Evolutionary conservation across 2,888 invertebrate species (phyloP).

Genomic region (Tridacna gigas): DNA sequence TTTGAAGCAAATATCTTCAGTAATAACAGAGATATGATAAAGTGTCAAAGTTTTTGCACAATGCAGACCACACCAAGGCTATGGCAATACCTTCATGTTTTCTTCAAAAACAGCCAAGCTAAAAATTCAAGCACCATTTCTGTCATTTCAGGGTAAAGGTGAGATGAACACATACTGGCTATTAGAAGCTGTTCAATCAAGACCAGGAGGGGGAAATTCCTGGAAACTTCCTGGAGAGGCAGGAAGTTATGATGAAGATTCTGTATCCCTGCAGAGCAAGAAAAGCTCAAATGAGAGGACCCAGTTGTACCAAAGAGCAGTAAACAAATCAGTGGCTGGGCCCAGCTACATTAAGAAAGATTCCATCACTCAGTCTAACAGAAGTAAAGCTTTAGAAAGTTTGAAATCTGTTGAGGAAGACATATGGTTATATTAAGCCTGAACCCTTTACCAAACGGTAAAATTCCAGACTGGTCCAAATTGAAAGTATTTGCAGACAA

Average conservation of each 20-base stretch:
- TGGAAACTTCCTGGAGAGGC: conserved; percentile 43
- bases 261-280: conserved; percentile 3
- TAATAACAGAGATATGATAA: no score
- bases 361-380: not conserved
- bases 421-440: not conserved
- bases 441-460: not conserved
- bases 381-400: conserved; percentile 2
- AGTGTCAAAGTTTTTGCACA: no score
- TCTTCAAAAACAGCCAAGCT: no score
- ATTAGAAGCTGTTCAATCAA: not conserved
- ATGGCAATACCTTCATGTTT: no score
- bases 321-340: conserved; percentile 15
- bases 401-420: conserved; percentile 21
- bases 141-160: conserved; percentile 48
- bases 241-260: conserved; percentile 14
- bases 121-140: no score
- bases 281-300: not conserved
- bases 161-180: conserved; percentile 59
- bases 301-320: not conserved
- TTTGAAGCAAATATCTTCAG: no score
- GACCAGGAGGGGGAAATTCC: not conserved
- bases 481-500: no score
- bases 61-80: no score
- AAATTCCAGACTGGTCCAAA: not conserved
- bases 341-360: conserved; percentile 1